These are phyloP conservation scores for Microplitis demolitor DNA, from an alignment of 1,140 invertebrate species.

Conservation along the genomic window DNA sequence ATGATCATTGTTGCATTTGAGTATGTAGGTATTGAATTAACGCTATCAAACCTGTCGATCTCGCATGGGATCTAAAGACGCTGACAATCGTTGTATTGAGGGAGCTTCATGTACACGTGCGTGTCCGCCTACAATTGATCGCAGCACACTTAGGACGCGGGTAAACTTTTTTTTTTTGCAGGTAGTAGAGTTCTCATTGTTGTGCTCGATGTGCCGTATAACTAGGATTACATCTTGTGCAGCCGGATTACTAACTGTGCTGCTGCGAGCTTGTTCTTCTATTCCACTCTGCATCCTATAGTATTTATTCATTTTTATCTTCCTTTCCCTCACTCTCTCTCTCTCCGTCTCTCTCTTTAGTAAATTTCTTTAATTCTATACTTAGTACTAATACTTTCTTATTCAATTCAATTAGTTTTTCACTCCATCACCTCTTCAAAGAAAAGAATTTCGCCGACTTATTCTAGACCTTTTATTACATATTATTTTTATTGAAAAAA, in stretches of 20 bases:
- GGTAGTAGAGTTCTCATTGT: conserved; percentile 31
- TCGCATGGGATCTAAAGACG: background rate
- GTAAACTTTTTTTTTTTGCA: conserved; percentile 30
- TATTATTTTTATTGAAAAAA: background rate
- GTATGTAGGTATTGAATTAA: conserved; percentile 2
- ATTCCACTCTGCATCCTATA: conserved; percentile 1
- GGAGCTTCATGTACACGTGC: conserved; percentile 19
- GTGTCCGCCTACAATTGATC: conserved; percentile 21
- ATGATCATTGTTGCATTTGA: background rate
- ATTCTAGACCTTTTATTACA: background rate
- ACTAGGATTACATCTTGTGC: conserved; percentile 31
- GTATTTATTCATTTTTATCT: background rate
- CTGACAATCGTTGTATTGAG: conserved; percentile 15
- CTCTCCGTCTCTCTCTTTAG: background rate
- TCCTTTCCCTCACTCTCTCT: background rate
- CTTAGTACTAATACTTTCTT: background rate
- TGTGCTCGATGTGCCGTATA: conserved; percentile 24
- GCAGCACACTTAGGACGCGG: conserved; percentile 5
- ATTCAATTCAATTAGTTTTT: conserved; percentile 9
- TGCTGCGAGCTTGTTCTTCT: conserved; percentile 17
- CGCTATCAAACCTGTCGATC: conserved; percentile 22
- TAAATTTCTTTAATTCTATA: background rate
- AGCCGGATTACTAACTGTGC: conserved; percentile 27
- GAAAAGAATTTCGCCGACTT: conserved; percentile 2
- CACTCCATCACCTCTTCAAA: conserved; percentile 21